A percentile compares a stretch with the other conserved stretches of the same genome.
Conservation (phyloP, 1,140 invertebrate genomes). For the Drosophila setifemur region DNA sequence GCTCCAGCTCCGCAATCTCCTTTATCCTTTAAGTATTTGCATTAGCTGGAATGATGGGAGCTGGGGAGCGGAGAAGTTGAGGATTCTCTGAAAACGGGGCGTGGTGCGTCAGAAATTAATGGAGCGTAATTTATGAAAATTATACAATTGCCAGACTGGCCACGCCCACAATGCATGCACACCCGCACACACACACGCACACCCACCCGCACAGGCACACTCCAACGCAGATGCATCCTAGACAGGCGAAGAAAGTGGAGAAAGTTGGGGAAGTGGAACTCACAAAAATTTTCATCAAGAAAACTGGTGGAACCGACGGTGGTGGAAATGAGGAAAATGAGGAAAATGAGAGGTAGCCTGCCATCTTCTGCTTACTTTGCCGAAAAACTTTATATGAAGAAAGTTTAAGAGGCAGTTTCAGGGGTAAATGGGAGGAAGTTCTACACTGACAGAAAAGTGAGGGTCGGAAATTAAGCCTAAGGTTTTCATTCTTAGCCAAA, state of each 20-base stretch:
- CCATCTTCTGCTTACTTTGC: constrained; percentile 56
- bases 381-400: constrained; percentile 57
- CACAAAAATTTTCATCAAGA: constrained; percentile 31
- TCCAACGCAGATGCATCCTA: constrained; percentile 9
- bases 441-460: background rate
- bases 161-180: constrained; percentile 34
- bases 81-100: background rate
- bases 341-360: constrained; percentile 27
- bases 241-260: background rate
- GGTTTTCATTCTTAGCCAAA: too few species aligned
- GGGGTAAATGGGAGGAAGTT: background rate
- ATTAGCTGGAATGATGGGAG: constrained; percentile 14
- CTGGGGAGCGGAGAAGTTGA: background rate
- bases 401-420: constrained; percentile 38
- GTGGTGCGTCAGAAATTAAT: constrained; percentile 49
- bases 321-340: background rate
- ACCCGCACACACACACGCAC: background rate
- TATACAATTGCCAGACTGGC: constrained; percentile 55
- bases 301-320: background rate
- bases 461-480: too few species aligned
- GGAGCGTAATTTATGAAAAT: constrained; percentile 60
- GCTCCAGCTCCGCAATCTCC: too few species aligned
- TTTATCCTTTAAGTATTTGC: constrained; percentile 29
- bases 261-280: constrained; percentile 1
- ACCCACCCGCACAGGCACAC: background rate